Conservation (phyloP, 92 coral and sea anemone species). For the Nematostella vectensis region DNA sequence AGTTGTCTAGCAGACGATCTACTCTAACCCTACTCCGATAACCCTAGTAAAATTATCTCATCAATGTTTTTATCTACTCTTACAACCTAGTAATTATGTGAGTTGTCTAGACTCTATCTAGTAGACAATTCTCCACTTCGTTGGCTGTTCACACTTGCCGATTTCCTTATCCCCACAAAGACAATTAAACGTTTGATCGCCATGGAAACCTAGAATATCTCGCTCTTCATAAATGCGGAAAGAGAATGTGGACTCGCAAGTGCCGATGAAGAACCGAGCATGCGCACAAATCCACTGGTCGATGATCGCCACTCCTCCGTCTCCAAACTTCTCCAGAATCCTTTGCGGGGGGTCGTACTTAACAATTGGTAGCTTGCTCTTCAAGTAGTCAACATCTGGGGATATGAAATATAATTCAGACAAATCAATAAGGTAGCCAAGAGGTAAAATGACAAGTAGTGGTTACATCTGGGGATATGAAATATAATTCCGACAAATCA, state of each 20-base stretch:
- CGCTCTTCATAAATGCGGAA: constrained; percentile 95
- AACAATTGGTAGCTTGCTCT: constrained; percentile 67
- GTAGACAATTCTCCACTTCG: constrained; percentile 92
- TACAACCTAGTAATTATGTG: too few species aligned
- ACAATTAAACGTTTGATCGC: constrained; percentile 87
- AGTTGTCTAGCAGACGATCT: too few species aligned
- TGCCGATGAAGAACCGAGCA: constrained; percentile 79
- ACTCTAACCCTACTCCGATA: too few species aligned
- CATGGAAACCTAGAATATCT: constrained; percentile 92
- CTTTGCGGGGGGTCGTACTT: constrained; percentile 62
- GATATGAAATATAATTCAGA: too few species aligned
- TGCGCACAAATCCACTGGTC: constrained; percentile 99
- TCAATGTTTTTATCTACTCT: too few species aligned
- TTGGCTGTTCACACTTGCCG: constrained; percentile 94
- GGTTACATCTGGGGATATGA: too few species aligned
- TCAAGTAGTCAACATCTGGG: constrained; percentile 80
- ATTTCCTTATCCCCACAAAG: constrained; percentile 88
- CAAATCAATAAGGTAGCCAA: too few species aligned
- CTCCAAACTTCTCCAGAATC: constrained; percentile 65
- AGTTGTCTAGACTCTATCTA: too few species aligned
- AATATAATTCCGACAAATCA: too few species aligned
- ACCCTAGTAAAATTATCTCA: too few species aligned
- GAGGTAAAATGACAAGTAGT: too few species aligned
- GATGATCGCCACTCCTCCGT: constrained; percentile 95
- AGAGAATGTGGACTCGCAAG: constrained; percentile 92